Evolutionary conservation across 2,797 vertebrate genomes (phyloP).

Genomic region (Enteromius treurensis): DNA sequence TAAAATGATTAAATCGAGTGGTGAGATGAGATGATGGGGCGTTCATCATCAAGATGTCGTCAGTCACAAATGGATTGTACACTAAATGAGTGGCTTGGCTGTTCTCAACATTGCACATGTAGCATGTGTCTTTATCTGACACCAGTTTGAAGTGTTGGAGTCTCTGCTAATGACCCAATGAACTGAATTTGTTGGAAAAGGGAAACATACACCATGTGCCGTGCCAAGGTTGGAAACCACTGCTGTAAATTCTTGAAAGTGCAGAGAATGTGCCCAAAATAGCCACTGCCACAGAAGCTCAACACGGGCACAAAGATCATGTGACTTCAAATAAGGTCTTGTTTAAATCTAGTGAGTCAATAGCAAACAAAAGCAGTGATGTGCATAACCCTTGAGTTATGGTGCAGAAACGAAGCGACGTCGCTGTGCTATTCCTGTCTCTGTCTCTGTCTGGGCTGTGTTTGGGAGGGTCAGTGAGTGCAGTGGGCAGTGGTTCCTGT

Average conservation of each 20-base stretch:
- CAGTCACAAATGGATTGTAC: background rate
- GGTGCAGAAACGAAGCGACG: background rate
- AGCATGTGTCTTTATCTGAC: background rate
- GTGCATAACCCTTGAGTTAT: background rate
- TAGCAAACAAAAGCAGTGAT: background rate
- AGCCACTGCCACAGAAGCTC: constrained; percentile 9
- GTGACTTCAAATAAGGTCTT: background rate
- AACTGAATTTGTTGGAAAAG: background rate
- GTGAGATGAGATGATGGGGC: background rate
- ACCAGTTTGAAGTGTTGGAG: background rate
- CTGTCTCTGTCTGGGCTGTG: constrained; percentile 54
- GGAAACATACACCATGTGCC: background rate
- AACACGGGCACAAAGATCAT: background rate
- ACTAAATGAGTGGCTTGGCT: background rate
- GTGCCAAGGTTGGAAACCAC: background rate
- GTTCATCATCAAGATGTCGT: background rate
- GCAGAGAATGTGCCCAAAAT: constrained; percentile 20
- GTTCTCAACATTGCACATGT: background rate
- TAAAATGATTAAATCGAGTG: background rate
- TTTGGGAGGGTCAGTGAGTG: constrained; percentile 78
- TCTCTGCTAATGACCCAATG: background rate
- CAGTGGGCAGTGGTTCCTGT: constrained; percentile 74
- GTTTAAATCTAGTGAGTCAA: background rate
- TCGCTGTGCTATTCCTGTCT: constrained; percentile 29
- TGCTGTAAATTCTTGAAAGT: constrained; percentile 36